Evolutionary conservation across 2,113 vertebrate genomes (phyloP), one percentile per base, ranked within the genome.

Genomic region (Myiozetetes cayanensis): DNA sequence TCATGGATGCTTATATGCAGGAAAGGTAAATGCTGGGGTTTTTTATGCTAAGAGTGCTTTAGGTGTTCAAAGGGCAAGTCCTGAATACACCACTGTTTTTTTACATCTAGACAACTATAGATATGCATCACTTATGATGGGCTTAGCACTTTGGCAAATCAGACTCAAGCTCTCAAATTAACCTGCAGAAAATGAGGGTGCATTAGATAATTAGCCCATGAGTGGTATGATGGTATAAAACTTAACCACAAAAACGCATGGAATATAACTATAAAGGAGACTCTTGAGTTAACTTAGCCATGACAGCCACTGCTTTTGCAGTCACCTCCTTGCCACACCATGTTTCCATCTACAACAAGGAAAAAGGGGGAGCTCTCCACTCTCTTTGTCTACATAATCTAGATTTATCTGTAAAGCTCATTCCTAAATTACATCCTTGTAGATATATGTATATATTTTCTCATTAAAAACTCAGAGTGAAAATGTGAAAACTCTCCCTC

Each of bases 1-100:
- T 93, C 31, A 67, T 7, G 4, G n/a, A 53, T 53, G 23, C 7
- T 83, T 20, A 55, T n/a, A 25, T 41, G 21, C 5, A 68, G 39
- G 11, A 41, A 77, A 85, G 20, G 10, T 49, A 83, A 78, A 79
- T 75, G 37, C 5, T 79, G 12, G 0, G 10, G 13, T 0, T 7
- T 50, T 89, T 63, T 25, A 79, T 22, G 14, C 5, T 5, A 4
- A 37, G 28, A 63, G 10, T 43, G 21, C 24, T 71, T 56, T 41
- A 79, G 0, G 6, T 19, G 19, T 58, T 91, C 61, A 82, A 79
- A 61, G 12, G 61, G 10, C 33, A 85, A 86, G n/a, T 67, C 37
- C 31, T 71, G 37, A 86, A 61, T 12, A 75, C 28, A 49, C n/a
- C 14, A 55, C 16, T 43, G 31, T 2, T 61, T 70, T 65, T 71